Base-by-base conservation (phyloP, 2,113 vertebrate genomes). In the Todiramphus saurophagus region DNA sequence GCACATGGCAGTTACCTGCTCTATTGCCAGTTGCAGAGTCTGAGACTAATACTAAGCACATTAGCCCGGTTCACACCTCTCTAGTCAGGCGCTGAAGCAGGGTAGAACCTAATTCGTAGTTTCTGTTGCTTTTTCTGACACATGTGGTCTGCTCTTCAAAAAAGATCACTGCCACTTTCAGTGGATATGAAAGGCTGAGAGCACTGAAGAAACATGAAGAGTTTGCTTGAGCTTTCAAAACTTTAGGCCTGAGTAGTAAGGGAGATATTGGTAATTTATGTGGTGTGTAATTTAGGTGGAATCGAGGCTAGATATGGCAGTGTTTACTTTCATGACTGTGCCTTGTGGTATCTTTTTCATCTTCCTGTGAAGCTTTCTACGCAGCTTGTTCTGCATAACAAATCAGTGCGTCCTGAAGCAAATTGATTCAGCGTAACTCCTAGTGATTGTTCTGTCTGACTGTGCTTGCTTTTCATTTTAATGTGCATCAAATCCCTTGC, bases 41-140 rank as follows among this genome's bases (percentile, higher is more conserved):
- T 3, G 28, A 37, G 51, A 10, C 27, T 28, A 6, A 13, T 12
- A 1, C 1, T n/a, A 67, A 25, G 16, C 16, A 1, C 10, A 0
- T 24, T 23, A 7, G 28, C 20, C 10, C 33, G 15, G 19, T 5
- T 67, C 24, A 5, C 51, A 6, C 1, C 7, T 79, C 35, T 17
- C 18, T 10, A 13, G 6, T 5, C 16, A 6, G 31, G 31, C 39
- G 30, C 58, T 43, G 9, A n/a, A 33, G 51, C 67, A 31, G 31
- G 10, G n/a, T 14, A 2, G 44, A 75, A 67, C 25, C 51, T 37
- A 10, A 0, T 39, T 55, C 6, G 5, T 56, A 12, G 28, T 12
- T 63, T 44, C 25, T 70, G 25, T 5, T 4, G 1, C 6, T 25
- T 51, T 35, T 58, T 78, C 50, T 43, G 37, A 5, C 31, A 8